Percentiles rank a stretch among this genome's conserved stretches.
phyloP scores from a whole-genome alignment of 2,797 vertebrate species.

The Gobio occitaniae region DNA sequence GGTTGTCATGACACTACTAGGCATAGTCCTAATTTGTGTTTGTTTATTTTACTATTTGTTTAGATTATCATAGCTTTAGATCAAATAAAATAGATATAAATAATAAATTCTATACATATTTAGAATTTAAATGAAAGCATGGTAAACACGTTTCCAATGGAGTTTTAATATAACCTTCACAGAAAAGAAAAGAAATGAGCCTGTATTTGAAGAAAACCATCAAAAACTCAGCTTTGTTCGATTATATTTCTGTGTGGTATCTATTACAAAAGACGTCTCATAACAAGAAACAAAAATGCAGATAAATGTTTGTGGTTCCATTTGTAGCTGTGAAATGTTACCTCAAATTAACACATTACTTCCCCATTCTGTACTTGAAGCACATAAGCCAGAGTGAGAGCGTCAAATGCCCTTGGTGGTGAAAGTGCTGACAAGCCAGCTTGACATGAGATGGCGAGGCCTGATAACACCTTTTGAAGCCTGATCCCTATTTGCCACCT shows the following conservation, averaged over 20 bases:
- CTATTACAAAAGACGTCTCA: neutral
- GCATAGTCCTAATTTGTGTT: neutral
- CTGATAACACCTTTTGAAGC: constrained; percentile 42
- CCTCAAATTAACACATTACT: constrained; percentile 43
- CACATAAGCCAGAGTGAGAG: constrained; percentile 17
- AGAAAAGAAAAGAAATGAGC: neutral
- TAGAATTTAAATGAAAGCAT: neutral
- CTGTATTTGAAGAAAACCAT: neutral
- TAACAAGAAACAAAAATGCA: constrained; percentile 12
- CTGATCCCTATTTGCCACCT: constrained; percentile 21
- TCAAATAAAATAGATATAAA: neutral
- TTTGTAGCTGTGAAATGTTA: constrained; percentile 33
- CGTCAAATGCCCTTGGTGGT: constrained; percentile 38
- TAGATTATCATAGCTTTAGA: neutral
- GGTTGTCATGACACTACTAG: neutral
- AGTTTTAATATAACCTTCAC: neutral
- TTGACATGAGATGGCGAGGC: constrained; percentile 38
- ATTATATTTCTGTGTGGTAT: neutral
- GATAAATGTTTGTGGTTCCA: constrained; percentile 27
- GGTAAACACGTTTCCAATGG: neutral
- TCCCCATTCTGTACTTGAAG: constrained; percentile 31
- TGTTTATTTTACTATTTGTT: neutral
- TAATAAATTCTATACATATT: neutral
- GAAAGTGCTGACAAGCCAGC: constrained; percentile 49
- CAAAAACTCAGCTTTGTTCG: neutral